Evolutionary conservation across 2,113 vertebrate genomes (phyloP).

Genomic region (Castor canadensis): DNA sequence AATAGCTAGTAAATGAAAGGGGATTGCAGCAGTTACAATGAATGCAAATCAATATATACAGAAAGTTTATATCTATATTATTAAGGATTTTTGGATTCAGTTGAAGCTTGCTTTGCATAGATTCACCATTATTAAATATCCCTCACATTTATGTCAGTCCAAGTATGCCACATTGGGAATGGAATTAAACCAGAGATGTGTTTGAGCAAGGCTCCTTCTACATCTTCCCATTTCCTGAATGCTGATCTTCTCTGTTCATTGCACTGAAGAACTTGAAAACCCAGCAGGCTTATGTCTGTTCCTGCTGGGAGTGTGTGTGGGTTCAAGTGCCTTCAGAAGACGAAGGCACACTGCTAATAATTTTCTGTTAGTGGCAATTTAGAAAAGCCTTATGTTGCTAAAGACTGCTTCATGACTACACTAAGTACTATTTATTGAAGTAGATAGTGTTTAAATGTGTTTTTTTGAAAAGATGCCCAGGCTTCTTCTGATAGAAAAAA

Average conservation of each 20-base stretch:
- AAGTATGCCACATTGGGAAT: neutral
- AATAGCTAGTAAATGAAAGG: neutral
- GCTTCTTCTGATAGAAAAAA: slow-evolving; percentile 36
- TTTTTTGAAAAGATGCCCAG: slow-evolving; percentile 12
- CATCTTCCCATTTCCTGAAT: neutral
- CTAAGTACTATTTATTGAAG: slow-evolving; percentile 18
- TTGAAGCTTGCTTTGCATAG: neutral
- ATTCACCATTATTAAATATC: neutral
- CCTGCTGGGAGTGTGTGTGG: neutral
- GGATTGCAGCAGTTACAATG: neutral
- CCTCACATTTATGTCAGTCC: neutral
- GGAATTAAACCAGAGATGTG: neutral
- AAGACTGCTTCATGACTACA: neutral
- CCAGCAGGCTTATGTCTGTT: neutral
- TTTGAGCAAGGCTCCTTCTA: neutral
- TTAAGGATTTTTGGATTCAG: neutral
- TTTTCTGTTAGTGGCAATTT: slow-evolving; percentile 31
- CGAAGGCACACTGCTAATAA: neutral
- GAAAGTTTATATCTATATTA: neutral
- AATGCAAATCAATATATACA: neutral
- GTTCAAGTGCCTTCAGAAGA: neutral
- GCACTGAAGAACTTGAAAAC: neutral
- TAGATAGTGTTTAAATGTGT: neutral
- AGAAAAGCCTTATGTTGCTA: neutral
- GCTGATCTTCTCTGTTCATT: neutral